A percentile compares a stretch with the other conserved stretches of the same genome.
Conservation (phyloP, 2,113 vertebrate genomes). For the Tonatia bakeri region DNA sequence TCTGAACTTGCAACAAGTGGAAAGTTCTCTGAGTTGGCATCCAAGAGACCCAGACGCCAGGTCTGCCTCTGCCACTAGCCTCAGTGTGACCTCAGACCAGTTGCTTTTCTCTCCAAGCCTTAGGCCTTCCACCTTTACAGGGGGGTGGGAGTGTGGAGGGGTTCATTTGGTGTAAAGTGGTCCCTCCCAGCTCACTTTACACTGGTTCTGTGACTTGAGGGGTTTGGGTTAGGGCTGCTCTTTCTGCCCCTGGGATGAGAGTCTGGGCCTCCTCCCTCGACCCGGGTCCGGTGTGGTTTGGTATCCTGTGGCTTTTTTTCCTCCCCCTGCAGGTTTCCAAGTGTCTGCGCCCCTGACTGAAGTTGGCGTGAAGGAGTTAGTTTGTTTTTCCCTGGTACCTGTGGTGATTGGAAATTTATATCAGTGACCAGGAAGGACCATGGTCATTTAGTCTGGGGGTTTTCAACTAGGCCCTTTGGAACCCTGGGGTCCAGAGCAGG, state of each 20-base stretch:
- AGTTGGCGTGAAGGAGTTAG: not conserved
- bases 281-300: not conserved
- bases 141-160: rapidly evolving
- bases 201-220: not conserved
- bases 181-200: not conserved
- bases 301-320: not conserved
- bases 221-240: not conserved
- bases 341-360: not conserved
- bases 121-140: not conserved
- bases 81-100: not conserved
- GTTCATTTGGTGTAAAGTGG: not conserved
- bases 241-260: not conserved
- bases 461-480: not conserved
- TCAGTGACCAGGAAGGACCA: not conserved
- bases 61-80: not conserved
- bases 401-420: not conserved
- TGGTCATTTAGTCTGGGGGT: not conserved
- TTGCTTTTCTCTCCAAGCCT: not conserved
- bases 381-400: not conserved
- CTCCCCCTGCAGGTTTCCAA: no score
- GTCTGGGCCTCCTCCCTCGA: not conserved
- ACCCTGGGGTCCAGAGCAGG: not conserved
- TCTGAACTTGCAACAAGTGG: not conserved
- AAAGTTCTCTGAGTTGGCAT: not conserved
- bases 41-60: not conserved